Evolutionary conservation across 1,140 invertebrate species (phyloP).

Genomic region (Apis florea): DNA sequence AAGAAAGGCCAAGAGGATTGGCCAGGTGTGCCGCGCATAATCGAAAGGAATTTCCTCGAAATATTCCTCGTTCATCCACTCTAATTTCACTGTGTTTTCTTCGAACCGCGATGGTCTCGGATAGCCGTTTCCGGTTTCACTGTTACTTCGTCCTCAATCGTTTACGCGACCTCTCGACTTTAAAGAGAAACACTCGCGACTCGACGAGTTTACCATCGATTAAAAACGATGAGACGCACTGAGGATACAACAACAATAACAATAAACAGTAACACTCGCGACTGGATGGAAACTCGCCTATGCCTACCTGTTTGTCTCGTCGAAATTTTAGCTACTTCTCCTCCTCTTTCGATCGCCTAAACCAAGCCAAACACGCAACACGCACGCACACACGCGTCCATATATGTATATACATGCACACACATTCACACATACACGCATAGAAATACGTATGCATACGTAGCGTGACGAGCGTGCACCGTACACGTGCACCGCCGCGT

Average conservation of each 20-base stretch:
- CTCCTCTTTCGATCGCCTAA: background rate
- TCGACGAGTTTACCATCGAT: background rate
- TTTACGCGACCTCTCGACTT: slow-evolving; percentile 24
- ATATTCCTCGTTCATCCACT: background rate
- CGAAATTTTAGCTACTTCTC: background rate
- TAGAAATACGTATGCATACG: background rate
- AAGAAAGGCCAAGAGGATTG: background rate
- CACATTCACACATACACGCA: background rate
- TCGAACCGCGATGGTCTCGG: background rate
- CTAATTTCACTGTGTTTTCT: slow-evolving; percentile 2
- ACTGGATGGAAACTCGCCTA: background rate
- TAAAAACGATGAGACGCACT: background rate
- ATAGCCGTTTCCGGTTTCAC: slow-evolving; percentile 7
- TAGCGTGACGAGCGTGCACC: slow-evolving; percentile 14
- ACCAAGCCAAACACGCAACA: slow-evolving; percentile 8
- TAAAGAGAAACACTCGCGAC: slow-evolving; percentile 56
- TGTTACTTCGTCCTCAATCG: background rate
- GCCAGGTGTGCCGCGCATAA: background rate
- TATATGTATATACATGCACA: background rate
- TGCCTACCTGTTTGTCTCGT: slow-evolving; percentile 10
- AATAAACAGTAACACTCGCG: slow-evolving; percentile 12
- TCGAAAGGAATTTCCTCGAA: background rate
- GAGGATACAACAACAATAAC: background rate
- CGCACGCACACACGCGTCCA: background rate
- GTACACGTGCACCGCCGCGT: slow-evolving; percentile 51